Evolutionary conservation across 2,888 invertebrate species (phyloP).

Genomic region (Syrphus vitripennis): DNA sequence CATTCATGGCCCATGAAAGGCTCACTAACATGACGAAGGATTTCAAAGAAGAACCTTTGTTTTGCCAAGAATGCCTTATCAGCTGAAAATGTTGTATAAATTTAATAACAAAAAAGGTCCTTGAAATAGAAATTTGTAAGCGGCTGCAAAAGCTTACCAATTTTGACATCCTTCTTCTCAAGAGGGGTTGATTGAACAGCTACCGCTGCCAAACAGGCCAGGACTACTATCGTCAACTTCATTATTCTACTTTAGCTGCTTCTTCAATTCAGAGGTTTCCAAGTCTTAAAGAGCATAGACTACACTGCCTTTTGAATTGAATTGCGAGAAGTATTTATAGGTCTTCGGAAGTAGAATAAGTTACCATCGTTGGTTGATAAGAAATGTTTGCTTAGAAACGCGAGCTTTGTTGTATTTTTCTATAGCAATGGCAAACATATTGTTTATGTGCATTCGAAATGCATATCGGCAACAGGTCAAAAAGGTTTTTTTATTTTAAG

Average conservation of each 20-base stretch:
- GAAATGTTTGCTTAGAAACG: not conserved
- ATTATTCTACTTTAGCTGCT: conserved; percentile 74
- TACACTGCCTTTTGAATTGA: conserved; percentile 1
- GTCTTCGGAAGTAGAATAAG: not conserved
- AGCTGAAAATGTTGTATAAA: conserved; percentile 51
- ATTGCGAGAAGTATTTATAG: conserved; percentile 11
- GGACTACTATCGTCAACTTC: conserved; percentile 76
- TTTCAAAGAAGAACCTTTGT: conserved; percentile 77
- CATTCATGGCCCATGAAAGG: conserved; percentile 72
- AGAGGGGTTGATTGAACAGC: conserved; percentile 73
- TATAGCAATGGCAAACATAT: no score
- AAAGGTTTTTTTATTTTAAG: not conserved
- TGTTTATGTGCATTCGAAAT: not conserved
- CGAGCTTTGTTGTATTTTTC: not conserved
- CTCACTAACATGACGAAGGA: conserved; percentile 74
- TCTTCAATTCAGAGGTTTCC: conserved; percentile 15
- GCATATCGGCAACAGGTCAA: conserved; percentile 11
- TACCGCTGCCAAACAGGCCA: conserved; percentile 76
- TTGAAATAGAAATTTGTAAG: not conserved
- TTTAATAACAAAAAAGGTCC: not conserved
- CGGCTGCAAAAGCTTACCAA: conserved; percentile 1
- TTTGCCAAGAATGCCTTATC: conserved; percentile 74
- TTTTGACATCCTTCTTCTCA: conserved; percentile 56
- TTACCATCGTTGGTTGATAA: conserved; percentile 2
- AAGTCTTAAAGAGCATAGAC: conserved; percentile 12